These are phyloP conservation scores for Drosophila mercatorum DNA, from an alignment of 2,888 invertebrate species.

Conservation along the genomic window DNA sequence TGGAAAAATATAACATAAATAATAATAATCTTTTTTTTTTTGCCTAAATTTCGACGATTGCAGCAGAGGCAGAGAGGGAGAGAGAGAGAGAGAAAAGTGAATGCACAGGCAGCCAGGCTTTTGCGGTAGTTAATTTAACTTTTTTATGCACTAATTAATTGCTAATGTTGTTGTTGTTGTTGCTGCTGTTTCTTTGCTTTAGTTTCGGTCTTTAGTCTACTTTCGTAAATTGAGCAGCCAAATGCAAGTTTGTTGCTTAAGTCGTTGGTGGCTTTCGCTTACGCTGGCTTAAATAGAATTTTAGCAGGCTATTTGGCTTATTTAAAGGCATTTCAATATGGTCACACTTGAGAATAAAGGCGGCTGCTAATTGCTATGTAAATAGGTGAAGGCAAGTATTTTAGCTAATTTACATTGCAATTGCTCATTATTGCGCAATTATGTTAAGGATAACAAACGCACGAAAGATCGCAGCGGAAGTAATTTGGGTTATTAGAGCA, in stretches of 20 bases:
- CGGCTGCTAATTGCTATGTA: too few relatives aligned
- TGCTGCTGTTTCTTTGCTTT: constrained; percentile 20
- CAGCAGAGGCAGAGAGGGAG: constrained; percentile 31
- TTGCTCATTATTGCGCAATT: neutral
- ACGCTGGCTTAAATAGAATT: constrained; percentile 1
- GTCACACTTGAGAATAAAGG: neutral
- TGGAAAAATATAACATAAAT: constrained; percentile 2
- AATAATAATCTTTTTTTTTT: constrained; percentile 20
- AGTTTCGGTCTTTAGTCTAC: constrained; percentile 26
- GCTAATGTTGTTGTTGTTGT: constrained; percentile 34
- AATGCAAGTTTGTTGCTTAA: constrained; percentile 73
- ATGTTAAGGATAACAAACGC: neutral
- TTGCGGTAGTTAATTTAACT: constrained; percentile 76
- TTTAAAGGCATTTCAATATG: neutral
- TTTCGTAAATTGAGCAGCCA: constrained; percentile 1
- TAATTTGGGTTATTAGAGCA: neutral
- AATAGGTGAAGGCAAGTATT: neutral
- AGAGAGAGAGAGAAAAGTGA: constrained; percentile 69
- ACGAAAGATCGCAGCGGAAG: neutral
- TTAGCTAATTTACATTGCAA: neutral
- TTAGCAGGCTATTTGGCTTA: neutral
- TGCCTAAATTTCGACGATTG: constrained; percentile 33
- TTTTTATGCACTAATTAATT: constrained; percentile 84
- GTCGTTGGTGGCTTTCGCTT: constrained; percentile 62
- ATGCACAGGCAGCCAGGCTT: constrained; percentile 60